Evolutionary conservation across 2,888 invertebrate species (phyloP).

Genomic region (Schizaphis graminum): DNA sequence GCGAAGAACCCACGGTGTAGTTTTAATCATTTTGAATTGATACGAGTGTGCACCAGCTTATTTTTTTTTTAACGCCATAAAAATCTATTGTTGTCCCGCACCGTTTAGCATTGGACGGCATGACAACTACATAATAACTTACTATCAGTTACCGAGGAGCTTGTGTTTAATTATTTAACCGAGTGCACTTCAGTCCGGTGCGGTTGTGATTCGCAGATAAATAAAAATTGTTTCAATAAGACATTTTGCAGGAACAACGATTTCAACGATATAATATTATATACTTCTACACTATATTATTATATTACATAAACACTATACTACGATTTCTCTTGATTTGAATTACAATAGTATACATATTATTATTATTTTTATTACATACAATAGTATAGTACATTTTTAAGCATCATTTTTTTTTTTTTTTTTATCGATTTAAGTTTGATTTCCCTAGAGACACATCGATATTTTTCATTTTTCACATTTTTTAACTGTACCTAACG

Average conservation of each 20-base stretch:
- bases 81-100: constrained; percentile 9
- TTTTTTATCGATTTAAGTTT: not conserved
- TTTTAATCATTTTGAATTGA: constrained; percentile 56
- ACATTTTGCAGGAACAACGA: not conserved
- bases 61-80: constrained; percentile 34
- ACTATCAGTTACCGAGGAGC: not conserved
- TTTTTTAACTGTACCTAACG: not conserved
- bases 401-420: too few relatives aligned
- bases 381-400: not conserved
- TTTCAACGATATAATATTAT: not conserved
- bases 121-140: constrained; percentile 5
- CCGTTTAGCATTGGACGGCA: not conserved
- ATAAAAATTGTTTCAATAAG: not conserved
- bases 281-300: not conserved
- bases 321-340: not conserved
- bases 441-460: not conserved
- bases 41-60: constrained; percentile 16
- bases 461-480: not conserved
- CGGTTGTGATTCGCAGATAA: not conserved
- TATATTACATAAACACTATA: not conserved
- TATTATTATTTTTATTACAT: too few relatives aligned
- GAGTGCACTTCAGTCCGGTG: not conserved
- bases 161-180: not conserved
- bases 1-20: not conserved
- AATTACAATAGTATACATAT: not conserved